These are phyloP conservation scores for Exaiptasia diaphana DNA, from an alignment of 64 coral and sea anemone species.

Conservation along the genomic window DNA sequence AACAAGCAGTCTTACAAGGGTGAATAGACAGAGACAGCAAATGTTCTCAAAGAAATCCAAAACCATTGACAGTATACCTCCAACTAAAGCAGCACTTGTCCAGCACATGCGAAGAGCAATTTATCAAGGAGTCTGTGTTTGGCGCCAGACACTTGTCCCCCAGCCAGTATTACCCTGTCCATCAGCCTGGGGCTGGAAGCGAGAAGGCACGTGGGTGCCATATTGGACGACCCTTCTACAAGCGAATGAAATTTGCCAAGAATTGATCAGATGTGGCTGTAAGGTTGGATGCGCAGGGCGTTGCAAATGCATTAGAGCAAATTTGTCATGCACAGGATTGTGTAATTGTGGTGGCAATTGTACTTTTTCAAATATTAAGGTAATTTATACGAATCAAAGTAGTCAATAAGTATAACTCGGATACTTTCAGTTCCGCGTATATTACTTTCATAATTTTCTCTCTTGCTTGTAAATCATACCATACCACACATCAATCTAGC, in stretches of 20 bases:
- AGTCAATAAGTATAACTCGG: too few species aligned
- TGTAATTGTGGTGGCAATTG: slow-evolving; percentile 41
- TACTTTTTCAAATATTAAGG: too few species aligned
- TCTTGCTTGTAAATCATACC: too few species aligned
- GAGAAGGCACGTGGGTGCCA: slow-evolving; percentile 33
- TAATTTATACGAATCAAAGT: too few species aligned
- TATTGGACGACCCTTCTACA: slow-evolving; percentile 33
- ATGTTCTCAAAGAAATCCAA: slow-evolving; percentile 30
- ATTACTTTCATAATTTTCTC: too few species aligned
- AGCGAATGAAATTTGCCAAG: slow-evolving; percentile 14
- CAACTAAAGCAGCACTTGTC: slow-evolving; percentile 19
- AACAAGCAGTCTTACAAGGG: slow-evolving; percentile 13
- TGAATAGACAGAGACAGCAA: slow-evolving; percentile 25
- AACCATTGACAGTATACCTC: slow-evolving; percentile 10
- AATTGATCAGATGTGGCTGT: slow-evolving; percentile 43
- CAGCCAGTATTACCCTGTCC: slow-evolving; percentile 30
- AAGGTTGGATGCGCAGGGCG: slow-evolving; percentile 4
- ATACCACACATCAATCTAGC: too few species aligned
- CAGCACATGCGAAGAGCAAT: slow-evolving; percentile 27
- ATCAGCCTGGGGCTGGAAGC: slow-evolving; percentile 35
- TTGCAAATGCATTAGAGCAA: slow-evolving; percentile 34
- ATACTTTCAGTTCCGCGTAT: too few species aligned
- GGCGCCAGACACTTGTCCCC: slow-evolving; percentile 7
- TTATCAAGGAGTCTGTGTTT: slow-evolving; percentile 27
- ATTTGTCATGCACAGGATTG: slow-evolving; percentile 27